Evolutionary conservation across 1,140 invertebrate genomes (phyloP), one percentile per base, ranked within the genome.

Genomic region (Zaprionus camerounensis): DNA sequence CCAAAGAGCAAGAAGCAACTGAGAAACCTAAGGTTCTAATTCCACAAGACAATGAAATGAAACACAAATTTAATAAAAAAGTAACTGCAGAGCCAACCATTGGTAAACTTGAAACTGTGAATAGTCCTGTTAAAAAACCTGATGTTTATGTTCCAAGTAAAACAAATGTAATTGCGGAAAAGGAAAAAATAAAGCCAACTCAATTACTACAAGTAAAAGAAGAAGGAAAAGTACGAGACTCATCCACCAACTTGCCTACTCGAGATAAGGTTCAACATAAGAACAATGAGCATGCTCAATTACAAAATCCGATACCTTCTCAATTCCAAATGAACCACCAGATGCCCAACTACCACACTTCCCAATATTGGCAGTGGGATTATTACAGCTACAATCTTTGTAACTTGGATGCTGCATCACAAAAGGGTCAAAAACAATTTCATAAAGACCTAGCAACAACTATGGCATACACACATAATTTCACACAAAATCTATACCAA

Each of bases 301-400:
- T 86, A 49, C 82, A 83, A 44, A 90, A 76, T 38, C 57, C 86
- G 82, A 93, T 94, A 80, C 59, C 94, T 31, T 92, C 94, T 1
- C 94, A 94, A 80, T 94, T 94, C 72, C 91, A 83, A 5, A 94
- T 95, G 90, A 95, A 95, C 78, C 94, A 95, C 78, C 94, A 95
- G 72, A 94, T 95, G 64, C 94, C 94, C 0, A 95, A 95, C 76
- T 95, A 95, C 71, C 94, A 95, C 73, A 93, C 94, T 13, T 82
- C 94, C 93, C 90, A 95, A 75, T 95, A 95, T 81, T 95, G 95
- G 93, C 94, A 95, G 76, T 95, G 95, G 95, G 94, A 95, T 67
- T 93, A 94, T 36, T 94, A 94, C 59, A 91, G 94, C 11, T 94
- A 94, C 66, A 94, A 94, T 71, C 81, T 94, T 0, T 93, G 94